A percentile compares a stretch with the other conserved stretches of the same genome.
Conservation (phyloP, 2,113 vertebrate genomes). For the Tragelaphus scriptus region DNA sequence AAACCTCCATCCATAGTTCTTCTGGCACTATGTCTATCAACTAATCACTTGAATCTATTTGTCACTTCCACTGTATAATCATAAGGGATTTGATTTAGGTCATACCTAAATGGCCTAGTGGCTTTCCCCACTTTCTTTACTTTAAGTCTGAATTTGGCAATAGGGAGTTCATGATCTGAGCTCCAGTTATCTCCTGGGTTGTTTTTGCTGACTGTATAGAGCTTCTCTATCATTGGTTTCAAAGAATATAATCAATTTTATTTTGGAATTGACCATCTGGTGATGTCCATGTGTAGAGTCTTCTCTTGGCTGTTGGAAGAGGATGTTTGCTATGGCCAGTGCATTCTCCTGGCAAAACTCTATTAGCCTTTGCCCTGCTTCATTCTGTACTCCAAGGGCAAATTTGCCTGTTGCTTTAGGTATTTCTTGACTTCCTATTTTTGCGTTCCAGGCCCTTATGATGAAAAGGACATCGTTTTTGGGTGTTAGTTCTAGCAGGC, state of each 20-base stretch:
- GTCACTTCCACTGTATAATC: neutral
- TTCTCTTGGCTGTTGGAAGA: neutral
- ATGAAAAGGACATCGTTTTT: neutral
- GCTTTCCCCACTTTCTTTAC: neutral
- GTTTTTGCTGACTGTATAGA: neutral
- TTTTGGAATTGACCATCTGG: neutral
- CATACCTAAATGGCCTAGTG: neutral
- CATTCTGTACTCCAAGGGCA: neutral
- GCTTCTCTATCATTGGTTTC: neutral
- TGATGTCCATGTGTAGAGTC: neutral
- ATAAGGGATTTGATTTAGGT: neutral
- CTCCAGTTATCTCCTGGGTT: neutral
- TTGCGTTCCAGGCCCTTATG: neutral
- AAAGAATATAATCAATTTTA: neutral
- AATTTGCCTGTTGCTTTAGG: neutral
- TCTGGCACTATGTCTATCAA: neutral
- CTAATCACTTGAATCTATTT: neutral
- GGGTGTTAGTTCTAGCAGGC: neutral
- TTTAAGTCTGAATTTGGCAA: neutral
- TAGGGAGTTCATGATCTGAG: neutral
- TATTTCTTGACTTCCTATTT: neutral
- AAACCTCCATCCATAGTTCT: neutral
- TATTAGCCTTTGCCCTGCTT: neutral
- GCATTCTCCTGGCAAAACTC: neutral
- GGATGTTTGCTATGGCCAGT: neutral